phyloP scores from a whole-genome alignment of 2,888 invertebrate genomes.

The Limnephilus marmoratus region DNA sequence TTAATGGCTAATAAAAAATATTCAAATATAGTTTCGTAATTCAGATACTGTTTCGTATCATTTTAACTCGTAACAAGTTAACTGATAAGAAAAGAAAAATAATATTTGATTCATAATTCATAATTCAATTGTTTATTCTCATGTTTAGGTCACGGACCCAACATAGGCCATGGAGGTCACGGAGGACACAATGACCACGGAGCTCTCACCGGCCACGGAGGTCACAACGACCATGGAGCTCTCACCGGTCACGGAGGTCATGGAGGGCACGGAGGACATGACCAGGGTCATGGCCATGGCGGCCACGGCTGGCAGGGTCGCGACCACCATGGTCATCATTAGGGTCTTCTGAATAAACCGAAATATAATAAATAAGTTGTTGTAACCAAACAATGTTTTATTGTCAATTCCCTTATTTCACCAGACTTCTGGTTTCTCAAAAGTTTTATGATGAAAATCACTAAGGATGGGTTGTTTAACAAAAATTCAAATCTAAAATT shows the following conservation, averaged over 20 bases:
- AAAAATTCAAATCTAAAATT: too few species aligned
- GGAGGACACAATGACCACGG: background rate
- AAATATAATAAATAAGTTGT: conserved; percentile 1
- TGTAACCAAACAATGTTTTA: background rate
- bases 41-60: too few species aligned
- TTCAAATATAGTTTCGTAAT: too few species aligned
- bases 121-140: background rate
- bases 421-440: background rate
- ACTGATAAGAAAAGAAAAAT: too few species aligned
- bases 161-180: conserved; percentile 13
- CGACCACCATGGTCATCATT: conserved; percentile 9
- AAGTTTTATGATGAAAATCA: too few species aligned
- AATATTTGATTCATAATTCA: background rate
- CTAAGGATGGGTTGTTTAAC: too few species aligned
- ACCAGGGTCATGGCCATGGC: conserved; percentile 5
- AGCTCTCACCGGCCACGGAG: background rate
- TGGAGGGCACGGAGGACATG: background rate
- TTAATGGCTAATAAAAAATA: too few species aligned
- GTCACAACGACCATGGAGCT: background rate
- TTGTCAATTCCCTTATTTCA: background rate
- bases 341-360: background rate
- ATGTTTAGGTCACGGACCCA: background rate
- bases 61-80: too few species aligned
- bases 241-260: background rate
- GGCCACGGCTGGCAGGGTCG: conserved; percentile 11